A percentile compares a stretch with the other conserved stretches of the same genome.
These are phyloP conservation scores for Sylvilagus floridanus DNA, from an alignment of 2,797 vertebrate species.

Conservation along the genomic window DNA sequence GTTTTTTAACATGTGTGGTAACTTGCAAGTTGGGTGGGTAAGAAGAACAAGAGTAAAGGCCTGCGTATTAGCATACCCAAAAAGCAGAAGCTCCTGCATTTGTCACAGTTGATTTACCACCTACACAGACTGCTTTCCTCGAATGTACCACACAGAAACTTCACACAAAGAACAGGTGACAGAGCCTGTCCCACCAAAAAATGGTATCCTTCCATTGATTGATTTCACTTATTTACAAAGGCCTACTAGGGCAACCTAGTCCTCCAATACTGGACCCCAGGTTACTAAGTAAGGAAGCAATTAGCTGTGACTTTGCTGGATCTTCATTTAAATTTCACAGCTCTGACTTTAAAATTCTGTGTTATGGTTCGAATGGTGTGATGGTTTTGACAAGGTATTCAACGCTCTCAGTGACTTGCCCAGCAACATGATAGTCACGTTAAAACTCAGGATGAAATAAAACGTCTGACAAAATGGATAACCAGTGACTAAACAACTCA, in stretches of 20 bases:
- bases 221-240: background rate
- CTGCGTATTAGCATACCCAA: background rate
- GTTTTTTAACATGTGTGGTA: background rate
- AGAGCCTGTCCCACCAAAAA: background rate
- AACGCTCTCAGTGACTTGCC: conserved; percentile 53
- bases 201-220: background rate
- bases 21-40: background rate
- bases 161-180: background rate
- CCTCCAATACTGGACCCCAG: background rate
- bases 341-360: conserved; percentile 48
- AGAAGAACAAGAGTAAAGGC: background rate
- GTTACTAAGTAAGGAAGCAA: background rate
- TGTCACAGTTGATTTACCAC: background rate
- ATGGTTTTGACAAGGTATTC: conserved; percentile 44
- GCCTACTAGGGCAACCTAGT: background rate
- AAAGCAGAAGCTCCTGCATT: background rate
- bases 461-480: conserved; percentile 75
- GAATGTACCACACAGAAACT: background rate
- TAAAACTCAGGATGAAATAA: conserved; percentile 72
- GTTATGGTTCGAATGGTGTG: conserved; percentile 60
- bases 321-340: conserved; percentile 39
- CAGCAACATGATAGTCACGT: conserved; percentile 67
- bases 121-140: conserved; percentile 3
- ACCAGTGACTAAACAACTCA: conserved; percentile 73
- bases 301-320: conserved; percentile 39